Evolutionary conservation across 2,797 vertebrate genomes (phyloP).

Genomic region (Hephaestus fuliginosus): DNA sequence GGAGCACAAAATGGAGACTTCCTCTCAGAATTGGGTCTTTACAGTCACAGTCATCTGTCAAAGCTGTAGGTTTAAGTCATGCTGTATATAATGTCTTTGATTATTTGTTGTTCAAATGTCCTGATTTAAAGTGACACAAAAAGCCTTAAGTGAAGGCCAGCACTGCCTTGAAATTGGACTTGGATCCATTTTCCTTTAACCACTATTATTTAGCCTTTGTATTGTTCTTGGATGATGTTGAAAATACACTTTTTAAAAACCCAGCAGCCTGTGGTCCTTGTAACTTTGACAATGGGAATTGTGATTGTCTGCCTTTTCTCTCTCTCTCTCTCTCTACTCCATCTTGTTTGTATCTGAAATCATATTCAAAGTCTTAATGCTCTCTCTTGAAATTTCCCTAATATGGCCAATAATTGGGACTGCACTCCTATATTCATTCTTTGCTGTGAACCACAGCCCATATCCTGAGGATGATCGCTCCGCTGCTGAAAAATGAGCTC

Average conservation of each 20-base stretch:
- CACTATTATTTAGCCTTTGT: conserved; percentile 53
- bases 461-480: conserved; percentile 38
- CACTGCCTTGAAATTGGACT: conserved; percentile 55
- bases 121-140: conserved; percentile 24
- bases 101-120: conserved; percentile 26
- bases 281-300: not conserved
- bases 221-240: conserved; percentile 48
- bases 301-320: not conserved
- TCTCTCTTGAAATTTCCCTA: conserved; percentile 15
- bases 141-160: conserved; percentile 47
- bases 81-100: conserved; percentile 23
- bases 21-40: conserved; percentile 24
- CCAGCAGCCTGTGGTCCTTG: conserved; percentile 27
- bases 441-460: conserved; percentile 30
- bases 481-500: conserved; percentile 47
- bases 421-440: conserved; percentile 20
- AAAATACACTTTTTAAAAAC: conserved; percentile 66
- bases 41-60: conserved; percentile 6
- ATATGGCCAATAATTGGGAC: conserved; percentile 8
- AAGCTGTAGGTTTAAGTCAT: conserved; percentile 20
- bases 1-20: not conserved
- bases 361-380: not conserved
- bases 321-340: not conserved
- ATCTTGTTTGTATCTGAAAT: conserved; percentile 1
- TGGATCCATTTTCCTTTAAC: conserved; percentile 38